These are phyloP conservation scores for Gobio gobio DNA, from an alignment of 2,113 vertebrate species.

Conservation along the genomic window DNA sequence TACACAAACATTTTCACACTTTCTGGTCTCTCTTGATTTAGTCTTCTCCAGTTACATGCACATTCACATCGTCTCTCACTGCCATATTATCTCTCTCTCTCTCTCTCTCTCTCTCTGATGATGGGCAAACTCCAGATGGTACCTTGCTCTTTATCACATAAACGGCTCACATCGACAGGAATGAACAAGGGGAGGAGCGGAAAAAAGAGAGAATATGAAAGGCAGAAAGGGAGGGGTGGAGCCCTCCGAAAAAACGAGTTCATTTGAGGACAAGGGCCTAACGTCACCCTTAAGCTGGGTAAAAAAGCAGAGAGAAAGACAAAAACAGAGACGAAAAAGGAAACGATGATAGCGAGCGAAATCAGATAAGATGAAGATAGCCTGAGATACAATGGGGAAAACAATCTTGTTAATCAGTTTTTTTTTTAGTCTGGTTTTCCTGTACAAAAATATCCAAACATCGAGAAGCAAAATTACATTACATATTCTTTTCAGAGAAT, in stretches of 20 bases:
- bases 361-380: not conserved
- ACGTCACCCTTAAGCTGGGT: constrained; percentile 32
- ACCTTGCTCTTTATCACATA: constrained; percentile 44
- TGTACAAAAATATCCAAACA: not conserved
- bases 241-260: constrained; percentile 53
- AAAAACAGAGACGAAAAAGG: not conserved
- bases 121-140: constrained; percentile 50
- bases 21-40: not conserved
- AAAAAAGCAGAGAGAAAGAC: constrained; percentile 11
- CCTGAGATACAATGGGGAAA: not conserved
- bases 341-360: not conserved
- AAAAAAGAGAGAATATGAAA: constrained; percentile 39
- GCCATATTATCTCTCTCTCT: not conserved
- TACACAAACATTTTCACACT: constrained; percentile 4
- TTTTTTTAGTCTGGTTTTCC: not conserved
- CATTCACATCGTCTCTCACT: constrained; percentile 10
- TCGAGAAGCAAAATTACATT: not conserved
- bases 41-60: constrained; percentile 20
- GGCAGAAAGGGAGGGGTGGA: constrained; percentile 43
- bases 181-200: constrained; percentile 39
- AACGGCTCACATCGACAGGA: constrained; percentile 30
- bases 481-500: not conserved
- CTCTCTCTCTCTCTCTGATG: constrained; percentile 36
- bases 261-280: constrained; percentile 66
- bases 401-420: not conserved